Conservation (phyloP, 2,113 vertebrate genomes). For the Benthochromis sp. region DNA sequence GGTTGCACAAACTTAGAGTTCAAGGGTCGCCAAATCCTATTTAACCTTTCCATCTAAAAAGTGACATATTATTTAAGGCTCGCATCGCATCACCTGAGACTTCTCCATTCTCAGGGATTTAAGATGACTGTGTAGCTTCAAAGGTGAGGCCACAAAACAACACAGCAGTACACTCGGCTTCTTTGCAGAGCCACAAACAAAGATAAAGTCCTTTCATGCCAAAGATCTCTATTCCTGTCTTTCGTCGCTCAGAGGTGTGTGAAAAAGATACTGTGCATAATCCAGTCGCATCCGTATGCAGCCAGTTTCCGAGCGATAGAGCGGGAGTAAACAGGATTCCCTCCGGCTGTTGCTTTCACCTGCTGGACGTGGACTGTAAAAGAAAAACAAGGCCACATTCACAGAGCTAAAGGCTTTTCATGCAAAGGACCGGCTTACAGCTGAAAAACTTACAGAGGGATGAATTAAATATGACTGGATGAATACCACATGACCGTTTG, state of each 20-base stretch:
- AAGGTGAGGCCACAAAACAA: neutral
- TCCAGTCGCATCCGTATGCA: neutral
- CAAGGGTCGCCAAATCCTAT: conserved; percentile 3
- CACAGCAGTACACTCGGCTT: neutral
- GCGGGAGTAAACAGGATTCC: conserved; percentile 19
- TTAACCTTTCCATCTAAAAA: neutral
- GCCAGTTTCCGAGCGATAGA: neutral
- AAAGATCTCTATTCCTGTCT: neutral
- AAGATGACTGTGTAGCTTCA: neutral
- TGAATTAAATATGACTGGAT: conserved; percentile 38
- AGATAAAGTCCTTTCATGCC: conserved; percentile 17
- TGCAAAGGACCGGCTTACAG: neutral
- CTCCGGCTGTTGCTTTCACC: conserved; percentile 24
- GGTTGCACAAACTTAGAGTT: neutral
- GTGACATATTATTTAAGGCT: neutral
- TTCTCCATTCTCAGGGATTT: neutral
- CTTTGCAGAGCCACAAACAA: neutral
- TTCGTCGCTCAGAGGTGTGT: neutral
- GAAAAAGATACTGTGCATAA: conserved; percentile 36
- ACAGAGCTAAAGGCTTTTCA: neutral
- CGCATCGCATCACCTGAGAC: neutral
- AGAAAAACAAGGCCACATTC: neutral
- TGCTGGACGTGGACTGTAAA: conserved; percentile 8
- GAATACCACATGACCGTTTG: conserved; percentile 17
- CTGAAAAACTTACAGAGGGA: neutral